Evolutionary conservation across 2,797 vertebrate genomes (phyloP).

Genomic region (Sebastes itinus): DNA sequence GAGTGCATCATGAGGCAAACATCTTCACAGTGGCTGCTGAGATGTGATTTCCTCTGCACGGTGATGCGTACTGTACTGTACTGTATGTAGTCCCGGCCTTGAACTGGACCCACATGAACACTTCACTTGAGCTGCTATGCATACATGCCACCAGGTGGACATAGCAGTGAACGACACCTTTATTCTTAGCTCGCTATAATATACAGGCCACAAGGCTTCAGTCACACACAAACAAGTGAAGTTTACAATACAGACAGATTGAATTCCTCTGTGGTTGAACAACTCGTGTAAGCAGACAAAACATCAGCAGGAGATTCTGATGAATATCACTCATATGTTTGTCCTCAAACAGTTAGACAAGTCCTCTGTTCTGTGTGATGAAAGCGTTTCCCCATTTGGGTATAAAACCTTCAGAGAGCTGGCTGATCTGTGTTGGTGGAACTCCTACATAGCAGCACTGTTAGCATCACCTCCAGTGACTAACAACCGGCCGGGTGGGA

Average conservation of each 20-base stretch:
- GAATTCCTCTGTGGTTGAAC: not conserved
- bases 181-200: not conserved
- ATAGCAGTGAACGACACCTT: conserved; percentile 38
- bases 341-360: conserved; percentile 2
- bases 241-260: not conserved
- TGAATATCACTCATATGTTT: not conserved
- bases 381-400: not conserved
- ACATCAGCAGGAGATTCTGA: not conserved
- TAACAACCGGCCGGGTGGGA: conserved; percentile 49
- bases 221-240: not conserved
- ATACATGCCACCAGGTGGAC: conserved; percentile 64
- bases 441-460: conserved; percentile 61
- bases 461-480: conserved; percentile 58
- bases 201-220: not conserved
- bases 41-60: not conserved
- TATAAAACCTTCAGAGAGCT: conserved; percentile 16
- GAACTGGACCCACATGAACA: not conserved
- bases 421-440: conserved; percentile 51
- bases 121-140: not conserved
- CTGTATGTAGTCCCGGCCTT: not conserved
- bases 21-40: not conserved
- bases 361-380: not conserved
- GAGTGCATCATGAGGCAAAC: not conserved
- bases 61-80: not conserved
- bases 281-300: not conserved